phyloP scores from a whole-genome alignment of 2,888 invertebrate genomes.

The Phaonia tiefii region DNA sequence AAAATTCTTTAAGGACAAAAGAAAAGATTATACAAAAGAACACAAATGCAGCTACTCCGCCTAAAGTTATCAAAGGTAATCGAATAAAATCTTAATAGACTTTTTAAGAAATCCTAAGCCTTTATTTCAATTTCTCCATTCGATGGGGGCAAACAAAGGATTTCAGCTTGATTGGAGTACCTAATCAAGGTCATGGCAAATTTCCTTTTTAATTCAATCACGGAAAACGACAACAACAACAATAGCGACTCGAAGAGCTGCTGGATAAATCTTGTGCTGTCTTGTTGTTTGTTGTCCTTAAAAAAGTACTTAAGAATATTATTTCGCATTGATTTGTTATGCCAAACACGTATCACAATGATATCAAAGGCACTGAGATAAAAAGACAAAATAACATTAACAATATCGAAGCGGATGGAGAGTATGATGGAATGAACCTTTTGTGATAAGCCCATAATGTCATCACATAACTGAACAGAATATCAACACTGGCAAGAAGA shows the following conservation, averaged over 20 bases:
- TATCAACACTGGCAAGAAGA: background rate
- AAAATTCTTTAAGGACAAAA: too few species aligned
- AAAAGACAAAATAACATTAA: too few species aligned
- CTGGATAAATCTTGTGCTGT: constrained; percentile 54
- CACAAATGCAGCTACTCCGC: too few species aligned
- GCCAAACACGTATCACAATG: constrained; percentile 59
- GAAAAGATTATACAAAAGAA: too few species aligned
- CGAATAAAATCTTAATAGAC: constrained; percentile 39
- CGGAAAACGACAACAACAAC: constrained; percentile 15
- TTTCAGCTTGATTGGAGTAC: constrained; percentile 60
- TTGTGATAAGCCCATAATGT: constrained; percentile 66
- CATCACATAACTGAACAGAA: constrained; percentile 42
- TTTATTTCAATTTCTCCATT: constrained; percentile 34
- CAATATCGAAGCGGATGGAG: constrained; percentile 15
- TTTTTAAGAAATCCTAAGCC: constrained; percentile 21
- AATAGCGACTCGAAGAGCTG: background rate
- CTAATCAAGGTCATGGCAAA: constrained; percentile 61
- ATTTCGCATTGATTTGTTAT: constrained; percentile 63
- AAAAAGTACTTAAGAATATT: constrained; percentile 66
- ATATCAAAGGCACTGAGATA: constrained; percentile 31
- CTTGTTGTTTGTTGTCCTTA: constrained; percentile 40
- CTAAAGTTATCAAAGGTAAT: constrained; percentile 10
- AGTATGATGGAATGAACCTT: constrained; percentile 31
- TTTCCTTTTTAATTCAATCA: constrained; percentile 60
- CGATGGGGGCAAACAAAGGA: constrained; percentile 37